Conservation (phyloP, 2,113 vertebrate genomes). For the Zosterops borbonicus region DNA sequence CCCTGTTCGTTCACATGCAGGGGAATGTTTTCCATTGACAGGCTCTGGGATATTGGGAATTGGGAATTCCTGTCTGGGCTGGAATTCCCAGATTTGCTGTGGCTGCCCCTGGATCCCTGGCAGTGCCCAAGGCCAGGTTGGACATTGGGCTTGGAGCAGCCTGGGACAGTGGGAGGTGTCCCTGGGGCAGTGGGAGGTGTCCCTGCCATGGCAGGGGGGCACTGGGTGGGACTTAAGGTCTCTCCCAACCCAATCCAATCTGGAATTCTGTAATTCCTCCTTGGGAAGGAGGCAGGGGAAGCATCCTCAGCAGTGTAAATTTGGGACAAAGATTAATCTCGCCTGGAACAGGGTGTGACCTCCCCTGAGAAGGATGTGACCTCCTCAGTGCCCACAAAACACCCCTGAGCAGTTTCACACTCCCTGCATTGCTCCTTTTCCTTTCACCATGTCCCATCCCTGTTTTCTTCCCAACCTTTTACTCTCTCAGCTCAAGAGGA, state of each 20-base stretch:
- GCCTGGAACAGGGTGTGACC: too few species aligned
- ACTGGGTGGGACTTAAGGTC: accelerated
- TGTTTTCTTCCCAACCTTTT: neutral
- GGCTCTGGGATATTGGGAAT: neutral
- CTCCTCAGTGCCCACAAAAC: neutral
- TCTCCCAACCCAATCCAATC: neutral
- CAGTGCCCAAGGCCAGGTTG: neutral
- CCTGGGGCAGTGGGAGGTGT: neutral
- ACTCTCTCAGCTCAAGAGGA: neutral
- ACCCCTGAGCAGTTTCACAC: neutral
- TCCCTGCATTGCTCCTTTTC: neutral
- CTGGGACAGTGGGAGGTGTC: neutral
- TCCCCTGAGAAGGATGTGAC: neutral
- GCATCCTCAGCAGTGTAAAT: neutral
- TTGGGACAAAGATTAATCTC: neutral
- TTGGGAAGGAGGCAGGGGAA: neutral
- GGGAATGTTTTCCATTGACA: neutral
- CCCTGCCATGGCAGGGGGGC: neutral
- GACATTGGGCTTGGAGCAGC: neutral
- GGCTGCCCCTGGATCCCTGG: neutral
- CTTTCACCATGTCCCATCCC: neutral
- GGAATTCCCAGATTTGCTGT: neutral
- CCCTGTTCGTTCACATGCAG: accelerated
- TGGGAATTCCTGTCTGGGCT: neutral
- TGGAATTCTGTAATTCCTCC: neutral